Evolutionary conservation across 2,113 vertebrate species (phyloP).

Genomic region (Myrmecobius fasciatus): DNA sequence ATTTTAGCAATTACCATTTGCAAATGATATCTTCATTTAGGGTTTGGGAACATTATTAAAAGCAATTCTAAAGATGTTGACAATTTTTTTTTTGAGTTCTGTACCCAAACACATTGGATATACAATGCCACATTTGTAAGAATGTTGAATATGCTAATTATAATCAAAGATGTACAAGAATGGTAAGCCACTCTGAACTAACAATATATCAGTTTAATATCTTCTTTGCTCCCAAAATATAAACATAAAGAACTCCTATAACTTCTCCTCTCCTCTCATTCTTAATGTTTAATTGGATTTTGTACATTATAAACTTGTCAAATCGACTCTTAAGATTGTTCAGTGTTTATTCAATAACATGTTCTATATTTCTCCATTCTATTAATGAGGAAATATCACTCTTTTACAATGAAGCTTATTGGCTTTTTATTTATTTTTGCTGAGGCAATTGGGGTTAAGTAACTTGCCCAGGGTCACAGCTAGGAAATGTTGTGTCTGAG

Average conservation of each 20-base stretch:
- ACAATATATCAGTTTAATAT: neutral
- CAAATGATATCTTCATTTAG: neutral
- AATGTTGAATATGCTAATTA: neutral
- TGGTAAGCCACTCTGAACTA: neutral
- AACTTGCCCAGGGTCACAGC: too few relatives aligned
- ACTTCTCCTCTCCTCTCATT: neutral
- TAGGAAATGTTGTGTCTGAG: too few relatives aligned
- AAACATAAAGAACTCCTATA: neutral
- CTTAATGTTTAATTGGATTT: neutral
- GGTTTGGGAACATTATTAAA: neutral
- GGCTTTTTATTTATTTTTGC: neutral
- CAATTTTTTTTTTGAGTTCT: accelerated
- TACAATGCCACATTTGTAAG: neutral
- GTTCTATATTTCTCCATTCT: neutral
- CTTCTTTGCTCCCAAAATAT: neutral
- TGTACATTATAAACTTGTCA: neutral
- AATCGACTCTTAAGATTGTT: neutral
- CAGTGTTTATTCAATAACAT: neutral
- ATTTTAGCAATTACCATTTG: neutral
- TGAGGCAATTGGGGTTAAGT: too few relatives aligned
- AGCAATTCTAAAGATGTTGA: neutral
- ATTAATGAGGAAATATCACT: neutral
- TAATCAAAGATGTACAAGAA: accelerated
- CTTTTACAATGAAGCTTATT: neutral
- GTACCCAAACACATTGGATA: neutral